Percentiles rank a stretch among this genome's conserved stretches.
Conservation (phyloP, 2,888 invertebrate genomes). For the Lithophane leautieri region DNA sequence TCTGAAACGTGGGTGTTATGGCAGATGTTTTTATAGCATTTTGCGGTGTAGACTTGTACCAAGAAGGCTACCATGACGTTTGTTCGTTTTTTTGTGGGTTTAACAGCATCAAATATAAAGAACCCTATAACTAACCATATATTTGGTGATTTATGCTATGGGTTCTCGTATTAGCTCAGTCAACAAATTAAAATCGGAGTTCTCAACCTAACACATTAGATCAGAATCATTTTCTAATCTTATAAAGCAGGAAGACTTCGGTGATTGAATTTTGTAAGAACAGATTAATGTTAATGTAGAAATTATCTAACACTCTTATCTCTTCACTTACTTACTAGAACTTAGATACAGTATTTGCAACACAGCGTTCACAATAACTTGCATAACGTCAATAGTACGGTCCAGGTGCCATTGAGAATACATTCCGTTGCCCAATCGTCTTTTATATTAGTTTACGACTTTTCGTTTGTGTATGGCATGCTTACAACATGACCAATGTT, state of each 20-base stretch:
- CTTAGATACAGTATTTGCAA: constrained; percentile 60
- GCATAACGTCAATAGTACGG: constrained; percentile 76
- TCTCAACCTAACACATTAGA: not conserved
- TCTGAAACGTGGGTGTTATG: constrained; percentile 5
- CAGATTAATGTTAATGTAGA: constrained; percentile 38
- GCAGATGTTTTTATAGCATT: constrained; percentile 24
- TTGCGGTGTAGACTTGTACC: constrained; percentile 11
- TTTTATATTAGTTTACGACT: constrained; percentile 74
- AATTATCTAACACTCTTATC: constrained; percentile 51
- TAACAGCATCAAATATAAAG: constrained; percentile 11
- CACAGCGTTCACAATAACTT: constrained; percentile 70
- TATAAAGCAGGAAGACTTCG: constrained; percentile 26
- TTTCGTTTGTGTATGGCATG: constrained; percentile 56
- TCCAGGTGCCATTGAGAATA: constrained; percentile 80
- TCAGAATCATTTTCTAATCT: constrained; percentile 8
- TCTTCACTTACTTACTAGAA: constrained; percentile 45
- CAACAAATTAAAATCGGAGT: constrained; percentile 5
- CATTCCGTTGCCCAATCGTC: constrained; percentile 78
- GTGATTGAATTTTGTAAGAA: constrained; percentile 36
- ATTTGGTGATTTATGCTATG: not conserved
- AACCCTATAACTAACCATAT: not conserved
- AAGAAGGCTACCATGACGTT: constrained; percentile 16
- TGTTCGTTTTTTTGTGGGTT: constrained; percentile 6
- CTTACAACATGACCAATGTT: constrained; percentile 59
- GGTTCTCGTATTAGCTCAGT: constrained; percentile 4